Evolutionary conservation across 30 jellyfish, hydroid and myxozoan genomes (phyloP), one percentile per base, ranked within the genome.

Genomic region (Morbakka virulenta): DNA sequence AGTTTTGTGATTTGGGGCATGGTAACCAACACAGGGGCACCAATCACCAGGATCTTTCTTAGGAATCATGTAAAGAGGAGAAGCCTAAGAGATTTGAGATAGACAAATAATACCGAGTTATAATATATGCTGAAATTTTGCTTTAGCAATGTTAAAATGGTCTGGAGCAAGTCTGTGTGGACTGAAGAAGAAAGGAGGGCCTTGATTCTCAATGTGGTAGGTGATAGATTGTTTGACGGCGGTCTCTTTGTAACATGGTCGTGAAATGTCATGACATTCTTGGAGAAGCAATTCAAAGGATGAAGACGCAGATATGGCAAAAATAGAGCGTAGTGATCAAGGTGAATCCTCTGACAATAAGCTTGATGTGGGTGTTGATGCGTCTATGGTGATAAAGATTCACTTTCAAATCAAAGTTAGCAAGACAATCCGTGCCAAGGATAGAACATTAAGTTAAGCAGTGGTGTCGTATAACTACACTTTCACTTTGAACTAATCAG

Each of bases 61-160:
- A 22, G 87, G 83, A 14, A 79, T 69, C 77, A 79, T 53, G 88
- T 79, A 87, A 11, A 79, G 52, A 6, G 87, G 91, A 30, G 91
- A 79, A 50, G 77, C 87, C 91, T 87, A 79, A 50, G 32, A 31
- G 87, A 77, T 67, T 0, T 30, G 2, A 1, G 91, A 79, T 4
- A 78, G 91, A 26, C 79, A 76, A n/a, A 79, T 71, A 50, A 81
- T 81, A 32, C 94, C 94, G 72, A 81, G 94, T 47, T 71, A 81
- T 23, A 70, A 81, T 89, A 81, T 81, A 31, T 61, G 80, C 23
- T 81, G 87, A 62, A 81, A 72, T 31, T 81, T 82, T 0, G 69
- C 23, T 41, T 66, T 70, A 31, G 94, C 94, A 24, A 66, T 50
- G 24, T 35, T 73, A 29, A 81, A 4, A 4, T 76, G 61, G 50